Conservation (phyloP, 2,797 vertebrate species). For the Perodicticus potto region DNA sequence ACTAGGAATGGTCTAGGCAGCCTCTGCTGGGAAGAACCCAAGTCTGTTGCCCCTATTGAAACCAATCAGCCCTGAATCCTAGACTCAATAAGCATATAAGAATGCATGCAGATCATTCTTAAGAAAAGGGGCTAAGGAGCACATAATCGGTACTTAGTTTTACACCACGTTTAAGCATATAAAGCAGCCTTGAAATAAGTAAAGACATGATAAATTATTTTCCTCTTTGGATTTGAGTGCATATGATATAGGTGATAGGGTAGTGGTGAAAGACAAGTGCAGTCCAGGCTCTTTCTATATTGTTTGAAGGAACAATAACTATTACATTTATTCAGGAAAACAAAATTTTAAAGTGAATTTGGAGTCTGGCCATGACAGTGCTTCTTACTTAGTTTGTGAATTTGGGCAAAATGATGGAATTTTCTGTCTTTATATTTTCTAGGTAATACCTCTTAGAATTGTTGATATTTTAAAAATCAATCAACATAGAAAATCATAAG, state of each 20-base stretch:
- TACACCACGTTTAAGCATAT: neutral
- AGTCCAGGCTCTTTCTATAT: neutral
- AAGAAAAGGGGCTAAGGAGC: neutral
- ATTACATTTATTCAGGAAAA: neutral
- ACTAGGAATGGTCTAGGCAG: neutral
- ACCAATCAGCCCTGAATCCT: neutral
- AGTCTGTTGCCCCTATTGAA: neutral
- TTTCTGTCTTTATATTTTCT: slow-evolving; percentile 32
- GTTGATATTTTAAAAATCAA: slow-evolving; percentile 13
- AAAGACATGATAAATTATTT: slow-evolving; percentile 12
- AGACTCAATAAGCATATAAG: neutral
- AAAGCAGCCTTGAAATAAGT: neutral
- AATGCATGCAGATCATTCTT: neutral
- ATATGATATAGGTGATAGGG: neutral
- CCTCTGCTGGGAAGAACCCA: neutral
- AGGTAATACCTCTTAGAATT: slow-evolving; percentile 9
- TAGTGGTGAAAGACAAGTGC: neutral
- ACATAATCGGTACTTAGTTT: neutral
- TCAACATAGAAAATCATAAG: neutral
- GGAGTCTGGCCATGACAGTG: slow-evolving; percentile 15
- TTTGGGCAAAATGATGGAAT: slow-evolving; percentile 58
- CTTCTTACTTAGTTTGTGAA: slow-evolving; percentile 54
- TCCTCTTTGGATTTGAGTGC: neutral
- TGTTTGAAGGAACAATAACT: neutral
- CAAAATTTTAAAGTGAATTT: neutral